These are phyloP conservation scores for Acropora tenuis DNA, from an alignment of 64 coral and sea anemone species.

Conservation along the genomic window DNA sequence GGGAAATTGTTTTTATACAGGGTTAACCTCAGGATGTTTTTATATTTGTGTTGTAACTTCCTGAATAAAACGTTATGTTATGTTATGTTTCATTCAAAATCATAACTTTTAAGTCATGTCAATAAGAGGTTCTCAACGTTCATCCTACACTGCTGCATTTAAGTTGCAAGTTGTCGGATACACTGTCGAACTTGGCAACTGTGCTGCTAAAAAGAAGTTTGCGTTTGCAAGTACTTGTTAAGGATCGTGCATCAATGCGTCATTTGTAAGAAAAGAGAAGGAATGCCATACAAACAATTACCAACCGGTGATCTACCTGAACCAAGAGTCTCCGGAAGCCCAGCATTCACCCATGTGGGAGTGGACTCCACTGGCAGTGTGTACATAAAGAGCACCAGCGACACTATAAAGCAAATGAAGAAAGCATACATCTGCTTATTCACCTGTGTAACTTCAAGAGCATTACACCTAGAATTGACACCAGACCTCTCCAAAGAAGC, in stretches of 20 bases:
- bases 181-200: too few species aligned
- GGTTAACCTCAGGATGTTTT: too few species aligned
- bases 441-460: slow-evolving; percentile 65
- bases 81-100: too few species aligned
- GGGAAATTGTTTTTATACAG: too few species aligned
- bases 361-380: slow-evolving; percentile 67
- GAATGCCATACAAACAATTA: slow-evolving; percentile 30
- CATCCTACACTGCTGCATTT: too few species aligned
- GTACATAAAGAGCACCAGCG: slow-evolving; percentile 51
- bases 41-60: too few species aligned
- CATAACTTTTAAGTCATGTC: too few species aligned
- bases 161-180: too few species aligned
- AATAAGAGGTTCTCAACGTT: too few species aligned
- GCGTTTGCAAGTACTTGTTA: slow-evolving; percentile 23
- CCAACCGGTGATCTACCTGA: slow-evolving; percentile 36
- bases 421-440: slow-evolving; percentile 70
- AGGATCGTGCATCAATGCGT: slow-evolving; percentile 62
- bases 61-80: too few species aligned
- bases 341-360: slow-evolving; percentile 64
- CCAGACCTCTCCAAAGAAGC: slow-evolving; percentile 66
- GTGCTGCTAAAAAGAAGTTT: too few species aligned
- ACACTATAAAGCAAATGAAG: slow-evolving; percentile 27
- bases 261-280: slow-evolving; percentile 45
- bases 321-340: slow-evolving; percentile 42
- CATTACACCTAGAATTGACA: slow-evolving; percentile 58